Evolutionary conservation across 2,888 invertebrate genomes (phyloP).

Genomic region (Argyra leucocephala): DNA sequence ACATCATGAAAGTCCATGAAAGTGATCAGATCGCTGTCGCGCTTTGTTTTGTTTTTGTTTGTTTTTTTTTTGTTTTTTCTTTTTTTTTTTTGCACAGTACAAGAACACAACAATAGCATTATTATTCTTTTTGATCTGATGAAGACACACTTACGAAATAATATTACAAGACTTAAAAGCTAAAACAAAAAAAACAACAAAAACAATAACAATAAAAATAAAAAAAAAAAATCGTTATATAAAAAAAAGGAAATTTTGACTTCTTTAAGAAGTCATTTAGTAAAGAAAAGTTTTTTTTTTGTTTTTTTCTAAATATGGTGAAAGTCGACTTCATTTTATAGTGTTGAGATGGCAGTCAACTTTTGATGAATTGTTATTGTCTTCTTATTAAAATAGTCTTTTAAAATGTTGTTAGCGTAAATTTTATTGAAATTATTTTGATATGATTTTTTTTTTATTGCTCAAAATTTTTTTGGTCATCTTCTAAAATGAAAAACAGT

Average conservation of each 20-base stretch:
- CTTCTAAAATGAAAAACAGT: too few relatives aligned
- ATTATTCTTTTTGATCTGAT: too few relatives aligned
- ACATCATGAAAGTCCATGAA: too few relatives aligned
- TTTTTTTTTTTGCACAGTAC: too few relatives aligned
- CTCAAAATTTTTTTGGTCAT: too few relatives aligned
- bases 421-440: background rate
- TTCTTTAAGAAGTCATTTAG: background rate
- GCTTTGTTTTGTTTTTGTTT: too few relatives aligned
- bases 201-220: background rate
- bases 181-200: background rate
- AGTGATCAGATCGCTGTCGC: too few relatives aligned
- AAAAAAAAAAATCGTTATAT: background rate
- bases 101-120: too few relatives aligned
- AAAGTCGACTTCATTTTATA: background rate
- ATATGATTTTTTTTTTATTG: too few relatives aligned
- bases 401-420: background rate
- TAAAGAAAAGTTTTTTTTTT: background rate
- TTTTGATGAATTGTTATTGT: background rate
- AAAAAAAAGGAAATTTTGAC: background rate
- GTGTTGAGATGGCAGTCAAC: too few relatives aligned
- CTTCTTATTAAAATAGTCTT: background rate
- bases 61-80: too few relatives aligned
- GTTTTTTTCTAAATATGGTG: background rate
- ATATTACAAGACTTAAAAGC: background rate
- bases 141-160: background rate